These are phyloP conservation scores for Musca vetustissima DNA, from an alignment of 1,140 invertebrate genomes.

Conservation along the genomic window DNA sequence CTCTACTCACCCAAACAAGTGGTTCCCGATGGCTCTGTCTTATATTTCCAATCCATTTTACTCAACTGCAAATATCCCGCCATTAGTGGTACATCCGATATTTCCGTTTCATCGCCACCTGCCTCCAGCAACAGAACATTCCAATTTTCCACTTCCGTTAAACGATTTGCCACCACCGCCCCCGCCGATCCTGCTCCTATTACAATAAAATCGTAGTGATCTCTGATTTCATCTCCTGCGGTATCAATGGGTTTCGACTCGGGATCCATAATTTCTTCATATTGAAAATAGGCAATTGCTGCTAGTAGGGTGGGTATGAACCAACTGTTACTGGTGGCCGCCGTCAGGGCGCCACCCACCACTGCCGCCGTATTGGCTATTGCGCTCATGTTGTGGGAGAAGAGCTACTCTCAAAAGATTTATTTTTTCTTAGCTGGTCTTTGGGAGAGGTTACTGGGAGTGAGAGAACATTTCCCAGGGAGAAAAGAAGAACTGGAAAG, in stretches of 20 bases:
- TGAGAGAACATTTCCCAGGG: too few species aligned
- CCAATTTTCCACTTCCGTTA: slow-evolving; percentile 59
- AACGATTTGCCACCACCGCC: slow-evolving; percentile 79
- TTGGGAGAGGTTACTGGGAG: too few species aligned
- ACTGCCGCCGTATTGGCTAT: slow-evolving; percentile 62
- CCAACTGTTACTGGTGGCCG: slow-evolving; percentile 63
- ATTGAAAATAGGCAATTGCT: slow-evolving; percentile 80
- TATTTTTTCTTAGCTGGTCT: not conserved
- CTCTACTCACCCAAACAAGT: slow-evolving; percentile 62
- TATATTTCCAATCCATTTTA: slow-evolving; percentile 70
- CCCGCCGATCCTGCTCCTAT: slow-evolving; percentile 85
- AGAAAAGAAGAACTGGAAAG: too few species aligned
- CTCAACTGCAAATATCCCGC: slow-evolving; percentile 62
- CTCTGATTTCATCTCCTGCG: slow-evolving; percentile 64
- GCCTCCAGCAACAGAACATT: slow-evolving; percentile 66
- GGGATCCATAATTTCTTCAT: slow-evolving; percentile 73
- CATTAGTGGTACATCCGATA: slow-evolving; percentile 67
- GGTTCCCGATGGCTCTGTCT: slow-evolving; percentile 65
- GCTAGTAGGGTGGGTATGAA: slow-evolving; percentile 78
- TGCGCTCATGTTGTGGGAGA: slow-evolving; percentile 59
- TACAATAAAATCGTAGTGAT: slow-evolving; percentile 81
- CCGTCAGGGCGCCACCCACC: slow-evolving; percentile 61
- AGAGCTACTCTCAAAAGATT: not conserved
- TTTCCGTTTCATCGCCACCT: slow-evolving; percentile 69
- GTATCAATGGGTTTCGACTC: slow-evolving; percentile 72